Evolutionary conservation across 1,140 invertebrate genomes (phyloP).

Genomic region (Drosophila parabipectinata): DNA sequence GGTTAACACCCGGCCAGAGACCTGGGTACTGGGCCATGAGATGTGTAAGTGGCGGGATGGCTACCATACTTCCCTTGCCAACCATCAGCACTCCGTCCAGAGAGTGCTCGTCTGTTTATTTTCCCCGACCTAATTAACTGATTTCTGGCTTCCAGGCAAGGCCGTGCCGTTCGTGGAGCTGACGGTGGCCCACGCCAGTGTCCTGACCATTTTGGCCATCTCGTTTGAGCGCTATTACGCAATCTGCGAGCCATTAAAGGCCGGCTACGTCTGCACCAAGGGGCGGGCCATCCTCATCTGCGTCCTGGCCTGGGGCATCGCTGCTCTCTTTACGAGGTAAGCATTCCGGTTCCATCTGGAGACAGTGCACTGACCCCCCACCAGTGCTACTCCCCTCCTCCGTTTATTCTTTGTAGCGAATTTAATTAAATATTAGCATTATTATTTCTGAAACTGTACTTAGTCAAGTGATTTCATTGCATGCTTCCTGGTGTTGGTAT

Average conservation of each 20-base stretch:
- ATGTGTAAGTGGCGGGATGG: slow-evolving; percentile 92
- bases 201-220: slow-evolving; percentile 96
- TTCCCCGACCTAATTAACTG: slow-evolving; percentile 58
- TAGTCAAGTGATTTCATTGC: slow-evolving; percentile 30
- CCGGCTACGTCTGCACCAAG: slow-evolving; percentile 95
- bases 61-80: not conserved
- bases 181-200: slow-evolving; percentile 96
- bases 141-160: slow-evolving; percentile 87
- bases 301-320: slow-evolving; percentile 92
- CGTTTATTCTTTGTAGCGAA: slow-evolving; percentile 12
- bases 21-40: slow-evolving; percentile 94
- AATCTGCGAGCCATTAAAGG: slow-evolving; percentile 95
- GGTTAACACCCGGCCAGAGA: slow-evolving; percentile 93
- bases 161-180: slow-evolving; percentile 96
- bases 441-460: slow-evolving; percentile 23
- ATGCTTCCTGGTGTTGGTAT: slow-evolving; percentile 43
- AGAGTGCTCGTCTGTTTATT: slow-evolving; percentile 29
- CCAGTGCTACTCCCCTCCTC: not conserved
- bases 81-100: not conserved
- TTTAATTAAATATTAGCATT: slow-evolving; percentile 54
- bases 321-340: slow-evolving; percentile 93
- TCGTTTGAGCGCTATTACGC: slow-evolving; percentile 97
- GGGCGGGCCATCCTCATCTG: slow-evolving; percentile 93
- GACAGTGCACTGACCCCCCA: slow-evolving; percentile 41
- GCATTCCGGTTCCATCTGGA: slow-evolving; percentile 28